These are phyloP conservation scores for Lochmaea capreae DNA, from an alignment of 2,888 invertebrate genomes.

Conservation along the genomic window DNA sequence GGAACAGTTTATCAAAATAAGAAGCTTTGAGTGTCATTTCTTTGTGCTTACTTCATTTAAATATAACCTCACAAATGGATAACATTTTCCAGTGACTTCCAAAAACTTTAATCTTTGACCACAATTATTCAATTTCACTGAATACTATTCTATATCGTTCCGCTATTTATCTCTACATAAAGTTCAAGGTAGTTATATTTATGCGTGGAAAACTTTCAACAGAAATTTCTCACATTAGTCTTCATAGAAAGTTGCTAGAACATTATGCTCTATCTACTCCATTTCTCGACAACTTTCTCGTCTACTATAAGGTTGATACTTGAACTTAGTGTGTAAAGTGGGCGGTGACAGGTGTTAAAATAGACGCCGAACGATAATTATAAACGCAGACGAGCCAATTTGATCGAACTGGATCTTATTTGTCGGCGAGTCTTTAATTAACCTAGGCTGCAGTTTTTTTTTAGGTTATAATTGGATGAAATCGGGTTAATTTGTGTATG, in stretches of 20 bases:
- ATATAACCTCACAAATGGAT: no score
- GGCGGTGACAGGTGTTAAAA: conserved; percentile 50
- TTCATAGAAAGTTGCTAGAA: conserved; percentile 16
- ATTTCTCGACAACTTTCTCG: conserved; percentile 25
- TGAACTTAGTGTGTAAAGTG: conserved; percentile 43
- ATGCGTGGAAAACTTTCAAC: conserved; percentile 21
- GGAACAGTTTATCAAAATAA: no score
- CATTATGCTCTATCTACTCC: conserved; percentile 16
- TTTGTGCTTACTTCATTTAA: no score
- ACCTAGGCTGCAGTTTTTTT: conserved; percentile 11
- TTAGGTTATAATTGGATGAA: conserved; percentile 10
- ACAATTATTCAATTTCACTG: neutral
- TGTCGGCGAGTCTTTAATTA: conserved; percentile 24
- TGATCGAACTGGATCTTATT: conserved; percentile 30
- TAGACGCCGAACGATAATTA: conserved; percentile 47
- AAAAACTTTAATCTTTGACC: neutral
- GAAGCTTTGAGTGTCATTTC: no score
- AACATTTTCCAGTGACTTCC: no score
- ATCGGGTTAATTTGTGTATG: neutral
- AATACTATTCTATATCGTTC: neutral
- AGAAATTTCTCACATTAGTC: conserved; percentile 23
- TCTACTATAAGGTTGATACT: conserved; percentile 38
- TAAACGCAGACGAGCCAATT: conserved; percentile 38
- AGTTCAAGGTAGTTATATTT: conserved; percentile 1
- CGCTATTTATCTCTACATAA: neutral